Conservation (phyloP, 2,113 vertebrate species). For the Rhodinocichla rosea region DNA sequence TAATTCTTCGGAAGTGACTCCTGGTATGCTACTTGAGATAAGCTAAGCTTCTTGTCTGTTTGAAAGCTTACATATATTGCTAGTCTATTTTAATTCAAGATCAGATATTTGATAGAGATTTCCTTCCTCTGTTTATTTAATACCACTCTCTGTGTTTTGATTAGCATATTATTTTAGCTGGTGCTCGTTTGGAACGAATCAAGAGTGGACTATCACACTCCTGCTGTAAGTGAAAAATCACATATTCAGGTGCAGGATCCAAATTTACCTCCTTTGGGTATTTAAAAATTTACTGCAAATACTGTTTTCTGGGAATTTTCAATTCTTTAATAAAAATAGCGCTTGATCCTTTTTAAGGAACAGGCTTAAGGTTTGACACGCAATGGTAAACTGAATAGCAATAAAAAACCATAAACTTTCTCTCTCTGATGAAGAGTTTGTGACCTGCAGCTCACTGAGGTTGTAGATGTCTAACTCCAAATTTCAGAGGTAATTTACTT, state of each 20-base stretch:
- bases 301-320: not conserved
- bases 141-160: not conserved
- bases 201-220: not conserved
- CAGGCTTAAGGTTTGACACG: not conserved
- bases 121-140: not conserved
- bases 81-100: conserved; percentile 2
- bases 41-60: not conserved
- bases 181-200: not conserved
- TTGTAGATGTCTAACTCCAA: not conserved
- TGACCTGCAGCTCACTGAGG: not conserved
- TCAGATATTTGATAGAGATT: not conserved
- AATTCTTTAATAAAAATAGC: not conserved
- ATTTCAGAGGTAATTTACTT: not conserved
- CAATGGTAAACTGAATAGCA: not conserved
- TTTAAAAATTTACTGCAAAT: not conserved
- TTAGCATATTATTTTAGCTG: not conserved
- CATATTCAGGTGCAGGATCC: not conserved
- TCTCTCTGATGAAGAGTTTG: not conserved
- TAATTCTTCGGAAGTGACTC: not conserved
- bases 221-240: not conserved
- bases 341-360: not conserved
- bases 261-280: not conserved
- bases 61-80: not conserved
- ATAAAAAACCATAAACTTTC: not conserved
- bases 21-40: not conserved